Base-by-base conservation (phyloP, 2,113 vertebrate genomes). In the Tetraodon nigroviridis region DNA sequence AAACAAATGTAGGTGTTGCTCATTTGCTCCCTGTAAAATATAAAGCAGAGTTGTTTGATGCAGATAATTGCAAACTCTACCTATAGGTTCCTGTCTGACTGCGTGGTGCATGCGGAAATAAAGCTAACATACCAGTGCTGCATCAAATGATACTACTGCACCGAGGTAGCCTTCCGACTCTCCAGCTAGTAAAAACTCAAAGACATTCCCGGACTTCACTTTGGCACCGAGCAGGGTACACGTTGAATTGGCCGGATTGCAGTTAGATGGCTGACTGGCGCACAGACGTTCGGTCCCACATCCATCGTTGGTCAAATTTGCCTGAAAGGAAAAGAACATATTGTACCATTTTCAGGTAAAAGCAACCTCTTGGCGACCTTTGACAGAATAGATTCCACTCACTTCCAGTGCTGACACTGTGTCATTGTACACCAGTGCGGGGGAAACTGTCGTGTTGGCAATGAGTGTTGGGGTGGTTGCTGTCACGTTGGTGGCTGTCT, bases 1-100 rank as follows among this genome's bases (percentile, higher is more conserved):
- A 77, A 79, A 14, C 86, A 87, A 17, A 86, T 16, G 32, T 81
- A 89, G 18, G 73, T 42, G 1, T 10, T 45, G 53, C n/a, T 54
- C 69, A 4, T 42, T 58, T 0, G 3, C 14, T 27, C 57, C 68
- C 86, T 89, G 54, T 41, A 0, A 8, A 22, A 40, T 5, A 64
- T 0, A 40, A 24, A 8, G 58, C 10, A 57, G 20, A 6, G 6
- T 24, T 19, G 16, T 44, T 20, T 20, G n/a, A 46, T 37, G 32
- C 32, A 37, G 32, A 37, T 37, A 10, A 37, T 4, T 1, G 8
- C 32, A 37, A 8, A 37, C 32, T 37, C 32, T 37, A 37, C 32
- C 44, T n/a, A 1, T 3, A 46, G 17, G 20, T 19, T 18, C 5
- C 7, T 12, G 8, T 18, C 4, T 18, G 6, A 46, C 42, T 48